Evolutionary conservation across 2,888 invertebrate species (phyloP).

Genomic region (Octodonta nipae): DNA sequence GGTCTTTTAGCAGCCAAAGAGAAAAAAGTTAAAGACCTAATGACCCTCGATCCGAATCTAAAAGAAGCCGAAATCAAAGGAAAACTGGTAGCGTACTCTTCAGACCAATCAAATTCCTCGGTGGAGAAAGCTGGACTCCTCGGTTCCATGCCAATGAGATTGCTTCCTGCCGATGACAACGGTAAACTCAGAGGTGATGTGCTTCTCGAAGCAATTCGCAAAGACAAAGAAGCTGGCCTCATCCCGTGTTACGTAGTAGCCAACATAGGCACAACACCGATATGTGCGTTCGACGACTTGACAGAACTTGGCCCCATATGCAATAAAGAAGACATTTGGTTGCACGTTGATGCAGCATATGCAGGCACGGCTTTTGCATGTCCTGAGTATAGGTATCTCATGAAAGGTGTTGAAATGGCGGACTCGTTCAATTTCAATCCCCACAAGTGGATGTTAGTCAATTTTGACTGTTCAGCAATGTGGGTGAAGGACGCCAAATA

Average conservation of each 20-base stretch:
- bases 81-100: constrained; percentile 69
- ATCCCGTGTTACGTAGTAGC: constrained; percentile 79
- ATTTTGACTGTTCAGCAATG: constrained; percentile 91
- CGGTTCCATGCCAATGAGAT: constrained; percentile 63
- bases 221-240: constrained; percentile 64
- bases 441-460: constrained; percentile 91
- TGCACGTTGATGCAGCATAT: constrained; percentile 94
- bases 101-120: constrained; percentile 80
- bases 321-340: constrained; percentile 62
- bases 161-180: constrained; percentile 55
- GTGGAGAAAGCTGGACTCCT: constrained; percentile 77
- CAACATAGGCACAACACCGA: constrained; percentile 58
- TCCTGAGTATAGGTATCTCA: constrained; percentile 55
- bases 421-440: constrained; percentile 90
- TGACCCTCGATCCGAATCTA: constrained; percentile 45
- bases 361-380: constrained; percentile 85
- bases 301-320: constrained; percentile 75
- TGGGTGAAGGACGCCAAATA: constrained; percentile 75
- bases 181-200: constrained; percentile 54
- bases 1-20: constrained; percentile 70
- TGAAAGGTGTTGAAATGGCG: constrained; percentile 58
- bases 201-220: constrained; percentile 54
- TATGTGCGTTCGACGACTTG: constrained; percentile 83
- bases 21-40: constrained; percentile 45
- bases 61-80: constrained; percentile 53